Evolutionary conservation across 2,888 invertebrate species (phyloP), one percentile per base, ranked within the genome.

Genomic region (Agapostemon virescens): DNA sequence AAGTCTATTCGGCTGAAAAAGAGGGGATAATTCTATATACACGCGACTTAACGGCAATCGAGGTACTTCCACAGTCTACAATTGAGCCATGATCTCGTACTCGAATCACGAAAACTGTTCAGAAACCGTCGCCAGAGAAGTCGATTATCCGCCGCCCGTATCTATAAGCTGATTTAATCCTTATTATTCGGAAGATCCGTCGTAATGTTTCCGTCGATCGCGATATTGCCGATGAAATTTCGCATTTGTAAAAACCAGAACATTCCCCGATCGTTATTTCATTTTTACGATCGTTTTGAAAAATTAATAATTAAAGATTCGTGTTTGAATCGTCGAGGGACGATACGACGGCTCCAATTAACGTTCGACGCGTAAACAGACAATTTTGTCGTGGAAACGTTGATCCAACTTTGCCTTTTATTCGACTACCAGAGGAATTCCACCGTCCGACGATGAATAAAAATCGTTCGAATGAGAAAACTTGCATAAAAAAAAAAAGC

Each of bases 11-110:
- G 49, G 45, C 26, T 36, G 69, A 17, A 42, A 63, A 42, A 52
- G 55, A 45, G 36, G 58, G 58, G 42, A 74, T 76, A 68, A 69
- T 61, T 71, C 33, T 68, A 74, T 55, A 42, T 36, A 38, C 55
- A 45, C 30, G 49, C 15, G 69, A 11, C 72, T 71, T 67, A 70
- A 69, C 71, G 55, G 67, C 40, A 58, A 79, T 77, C 69, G 55
- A 55, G 79, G 69, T 82, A 77, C 77, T 68, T 38, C 72, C 68
- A 75, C 30, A 26, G 26, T 64, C 69, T 61, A 23, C 49, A 13
- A 70, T 75, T 38, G 58, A 75, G 45, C 42, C 66, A 64, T 58
- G 79, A 84, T 77, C 69, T 36, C n/a, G 30, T 64, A 68, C 38
- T 74, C 33, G 40, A 69, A 83, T 81, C 68, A 61, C 42, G 70